phyloP scores from a whole-genome alignment of 2,797 vertebrate genomes.

The Enteromius fasciolatus region DNA sequence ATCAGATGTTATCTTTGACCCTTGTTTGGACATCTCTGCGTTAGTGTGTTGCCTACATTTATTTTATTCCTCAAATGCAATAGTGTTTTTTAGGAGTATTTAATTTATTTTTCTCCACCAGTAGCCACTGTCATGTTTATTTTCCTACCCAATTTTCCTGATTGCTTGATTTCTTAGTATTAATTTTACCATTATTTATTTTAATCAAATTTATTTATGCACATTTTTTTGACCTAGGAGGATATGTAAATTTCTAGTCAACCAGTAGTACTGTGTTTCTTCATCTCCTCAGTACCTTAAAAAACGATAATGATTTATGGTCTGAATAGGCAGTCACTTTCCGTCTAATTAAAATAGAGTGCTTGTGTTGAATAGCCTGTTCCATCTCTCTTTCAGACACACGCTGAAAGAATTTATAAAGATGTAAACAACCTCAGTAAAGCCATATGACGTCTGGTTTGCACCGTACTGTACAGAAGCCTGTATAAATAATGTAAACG shows the following conservation, averaged over 20 bases:
- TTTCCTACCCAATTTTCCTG: background rate
- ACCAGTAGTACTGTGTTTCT: background rate
- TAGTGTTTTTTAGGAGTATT: background rate
- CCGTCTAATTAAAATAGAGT: conserved; percentile 77
- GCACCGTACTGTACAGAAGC: conserved; percentile 58
- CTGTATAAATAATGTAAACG: conserved; percentile 66
- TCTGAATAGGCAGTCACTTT: conserved; percentile 68
- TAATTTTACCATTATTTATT: background rate
- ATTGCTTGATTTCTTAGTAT: background rate
- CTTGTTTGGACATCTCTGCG: background rate
- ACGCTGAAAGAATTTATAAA: conserved; percentile 36
- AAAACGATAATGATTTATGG: conserved; percentile 68
- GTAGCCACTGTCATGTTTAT: background rate
- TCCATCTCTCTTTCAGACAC: conserved; percentile 59
- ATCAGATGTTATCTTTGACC: background rate
- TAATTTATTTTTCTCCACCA: background rate
- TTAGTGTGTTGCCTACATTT: background rate
- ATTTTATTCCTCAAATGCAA: background rate
- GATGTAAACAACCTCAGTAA: conserved; percentile 59
- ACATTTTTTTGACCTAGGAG: conserved; percentile 37
- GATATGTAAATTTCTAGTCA: conserved; percentile 64
- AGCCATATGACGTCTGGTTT: conserved; percentile 62
- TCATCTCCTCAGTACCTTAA: conserved; percentile 24
- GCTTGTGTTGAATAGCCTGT: conserved; percentile 68
- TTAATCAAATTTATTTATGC: background rate